A percentile compares a stretch with the other conserved stretches of the same genome.
phyloP scores from a whole-genome alignment of 37 sponge, comb jelly and placozoan species.

The Beroe forskalii region DNA sequence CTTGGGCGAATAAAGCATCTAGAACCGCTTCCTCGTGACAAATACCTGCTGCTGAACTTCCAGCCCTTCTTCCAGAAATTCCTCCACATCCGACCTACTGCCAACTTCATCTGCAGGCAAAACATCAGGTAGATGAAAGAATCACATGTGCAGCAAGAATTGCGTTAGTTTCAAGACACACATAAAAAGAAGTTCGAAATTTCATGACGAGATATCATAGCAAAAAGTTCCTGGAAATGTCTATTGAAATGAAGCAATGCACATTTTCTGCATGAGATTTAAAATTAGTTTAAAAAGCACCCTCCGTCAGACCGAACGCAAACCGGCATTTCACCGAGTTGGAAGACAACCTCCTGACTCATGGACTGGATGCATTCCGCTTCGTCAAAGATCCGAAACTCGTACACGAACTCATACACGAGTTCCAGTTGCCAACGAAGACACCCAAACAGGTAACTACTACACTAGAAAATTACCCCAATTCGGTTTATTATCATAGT shows the following conservation, averaged over 20 bases:
- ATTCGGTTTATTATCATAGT: too few species aligned
- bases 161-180: too few species aligned
- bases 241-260: too few species aligned
- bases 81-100: slow-evolving; percentile 28
- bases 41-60: slow-evolving; percentile 9
- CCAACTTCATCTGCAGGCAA: neutral
- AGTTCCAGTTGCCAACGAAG: neutral
- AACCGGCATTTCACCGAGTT: slow-evolving; percentile 19
- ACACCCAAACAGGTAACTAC: slow-evolving; percentile 60
- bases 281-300: too few species aligned
- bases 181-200: too few species aligned
- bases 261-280: too few species aligned
- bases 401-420: slow-evolving; percentile 14
- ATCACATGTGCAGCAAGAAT: neutral
- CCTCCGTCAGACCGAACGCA: neutral
- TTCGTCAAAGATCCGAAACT: neutral
- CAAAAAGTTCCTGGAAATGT: too few species aligned
- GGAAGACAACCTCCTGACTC: slow-evolving; percentile 55
- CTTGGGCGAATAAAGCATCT: neutral
- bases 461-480: too few species aligned
- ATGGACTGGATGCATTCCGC: slow-evolving; percentile 46
- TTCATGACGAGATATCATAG: too few species aligned
- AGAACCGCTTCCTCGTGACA: slow-evolving; percentile 15
- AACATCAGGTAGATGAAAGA: neutral
- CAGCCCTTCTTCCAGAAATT: slow-evolving; percentile 52